phyloP scores from a whole-genome alignment of 2,888 invertebrate species.

The Crioceris asparagi region DNA sequence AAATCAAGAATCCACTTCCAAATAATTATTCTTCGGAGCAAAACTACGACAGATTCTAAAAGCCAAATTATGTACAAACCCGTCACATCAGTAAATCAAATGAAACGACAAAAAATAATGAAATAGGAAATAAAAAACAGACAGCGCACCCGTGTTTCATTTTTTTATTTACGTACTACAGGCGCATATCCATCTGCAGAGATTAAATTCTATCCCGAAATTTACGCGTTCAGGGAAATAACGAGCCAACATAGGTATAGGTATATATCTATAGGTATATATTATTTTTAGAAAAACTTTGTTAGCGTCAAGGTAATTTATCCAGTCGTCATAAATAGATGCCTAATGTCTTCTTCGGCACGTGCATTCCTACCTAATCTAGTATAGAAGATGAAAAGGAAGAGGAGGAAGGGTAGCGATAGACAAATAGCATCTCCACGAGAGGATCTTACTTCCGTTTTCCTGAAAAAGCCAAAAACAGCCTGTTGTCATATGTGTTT shows the following conservation, averaged over 20 bases:
- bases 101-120: too few species aligned
- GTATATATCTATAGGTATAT: too few species aligned
- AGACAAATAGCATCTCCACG: not conserved
- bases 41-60: too few species aligned
- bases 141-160: too few species aligned
- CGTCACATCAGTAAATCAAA: too few species aligned
- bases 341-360: conserved; percentile 8
- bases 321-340: conserved; percentile 37
- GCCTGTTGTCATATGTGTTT: conserved; percentile 2
- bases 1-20: too few species aligned
- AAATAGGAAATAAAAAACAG: too few species aligned
- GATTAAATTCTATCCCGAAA: conserved; percentile 17
- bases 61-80: too few species aligned
- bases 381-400: not conserved
- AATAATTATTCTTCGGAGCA: too few species aligned
- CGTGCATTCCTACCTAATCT: conserved; percentile 8
- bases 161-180: too few species aligned
- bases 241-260: conserved; percentile 15
- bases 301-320: conserved; percentile 40
- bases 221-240: conserved; percentile 24
- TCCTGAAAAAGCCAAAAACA: not conserved
- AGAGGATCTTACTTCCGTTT: not conserved
- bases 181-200: not conserved
- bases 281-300: conserved; percentile 29
- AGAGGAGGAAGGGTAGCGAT: not conserved